Evolutionary conservation across 2,113 vertebrate species (phyloP), one percentile per base, ranked within the genome.

Genomic region (Piprites chloris): DNA sequence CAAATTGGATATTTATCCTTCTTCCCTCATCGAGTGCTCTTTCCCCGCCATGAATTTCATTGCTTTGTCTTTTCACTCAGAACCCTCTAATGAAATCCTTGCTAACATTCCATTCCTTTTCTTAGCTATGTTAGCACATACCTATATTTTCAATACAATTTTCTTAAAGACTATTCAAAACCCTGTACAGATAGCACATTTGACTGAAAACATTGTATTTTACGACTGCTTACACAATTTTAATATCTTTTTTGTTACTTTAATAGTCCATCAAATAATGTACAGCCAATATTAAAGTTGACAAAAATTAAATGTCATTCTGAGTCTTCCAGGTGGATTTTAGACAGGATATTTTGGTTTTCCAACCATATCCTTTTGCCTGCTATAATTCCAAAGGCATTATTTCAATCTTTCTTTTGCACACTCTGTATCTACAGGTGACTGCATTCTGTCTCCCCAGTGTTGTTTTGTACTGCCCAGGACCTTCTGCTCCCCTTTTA

Each of bases 381-480:
- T 67, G 39, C 44, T 8, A 7, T 30, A 58, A 84, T 41, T 59
- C 32, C 21, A 35, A 82, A 79, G 63, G 32, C 53, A 37, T 56
- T 52, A 49, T 23, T 88, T 72, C 21, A 59, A 10, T 30, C 78
- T 82, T 73, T 39, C 39, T 30, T 80, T 61, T 85, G 47, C 42
- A 59, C 35, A 82, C 33, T 47, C 10, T 6, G 5, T 35, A 47
- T 23, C 28, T 23, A 28, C 5, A 49, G 9, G 17, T 35, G 33
- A 39, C 33, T 55, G 61, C 52, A 42, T 37, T 55, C 32, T 61
- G n/a, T 20, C 41, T 76, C 33, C 28, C 27, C 77, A 67, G 35
- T 0, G 3, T 1, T 79, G 27, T 6, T 55, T 52, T 22, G 44
- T 16, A 39, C 21, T 39, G 26, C 50, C 37, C 42, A 23, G 0